Evolutionary conservation across 2,888 invertebrate species (phyloP).

Genomic region (Carpatolechia fugitivella): DNA sequence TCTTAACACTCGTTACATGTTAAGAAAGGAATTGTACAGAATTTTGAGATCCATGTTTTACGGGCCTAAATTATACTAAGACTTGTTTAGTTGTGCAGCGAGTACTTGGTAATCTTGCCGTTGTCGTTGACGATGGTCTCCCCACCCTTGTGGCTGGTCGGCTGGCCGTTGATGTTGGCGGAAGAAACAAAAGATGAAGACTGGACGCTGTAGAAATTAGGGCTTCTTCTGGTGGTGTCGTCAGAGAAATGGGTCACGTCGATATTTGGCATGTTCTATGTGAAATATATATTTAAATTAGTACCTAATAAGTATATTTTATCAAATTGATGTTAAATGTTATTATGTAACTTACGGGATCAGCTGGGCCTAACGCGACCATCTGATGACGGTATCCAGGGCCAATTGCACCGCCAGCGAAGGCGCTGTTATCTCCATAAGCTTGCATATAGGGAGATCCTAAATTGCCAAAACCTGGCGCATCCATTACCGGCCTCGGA

Average conservation of each 20-base stretch:
- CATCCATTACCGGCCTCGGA: background rate
- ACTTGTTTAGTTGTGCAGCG: constrained; percentile 59
- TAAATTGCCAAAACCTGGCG: background rate
- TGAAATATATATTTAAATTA: constrained; percentile 19
- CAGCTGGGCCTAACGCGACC: constrained; percentile 79
- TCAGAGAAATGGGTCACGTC: constrained; percentile 49
- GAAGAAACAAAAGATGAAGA: constrained; percentile 82
- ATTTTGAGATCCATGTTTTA: constrained; percentile 10
- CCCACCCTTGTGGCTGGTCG: constrained; percentile 74
- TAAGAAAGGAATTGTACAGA: background rate
- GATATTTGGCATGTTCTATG: constrained; percentile 73
- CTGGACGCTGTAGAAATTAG: constrained; percentile 74
- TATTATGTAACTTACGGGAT: constrained; percentile 78
- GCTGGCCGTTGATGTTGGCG: constrained; percentile 80
- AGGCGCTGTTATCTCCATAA: constrained; percentile 51
- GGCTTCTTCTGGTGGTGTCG: constrained; percentile 16
- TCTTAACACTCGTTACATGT: background rate
- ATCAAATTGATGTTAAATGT: too few species aligned
- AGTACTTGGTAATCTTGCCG: constrained; percentile 83
- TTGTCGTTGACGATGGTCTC: constrained; percentile 85
- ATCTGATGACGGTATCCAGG: constrained; percentile 77
- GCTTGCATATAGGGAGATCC: background rate
- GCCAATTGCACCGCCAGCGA: constrained; percentile 75
- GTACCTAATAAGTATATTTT: too few species aligned
- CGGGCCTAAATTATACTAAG: background rate